Evolutionary conservation across 23 tunicate species (phyloP), one percentile per base, ranked within the genome.

Genomic region (Trididemnum miniatum): DNA sequence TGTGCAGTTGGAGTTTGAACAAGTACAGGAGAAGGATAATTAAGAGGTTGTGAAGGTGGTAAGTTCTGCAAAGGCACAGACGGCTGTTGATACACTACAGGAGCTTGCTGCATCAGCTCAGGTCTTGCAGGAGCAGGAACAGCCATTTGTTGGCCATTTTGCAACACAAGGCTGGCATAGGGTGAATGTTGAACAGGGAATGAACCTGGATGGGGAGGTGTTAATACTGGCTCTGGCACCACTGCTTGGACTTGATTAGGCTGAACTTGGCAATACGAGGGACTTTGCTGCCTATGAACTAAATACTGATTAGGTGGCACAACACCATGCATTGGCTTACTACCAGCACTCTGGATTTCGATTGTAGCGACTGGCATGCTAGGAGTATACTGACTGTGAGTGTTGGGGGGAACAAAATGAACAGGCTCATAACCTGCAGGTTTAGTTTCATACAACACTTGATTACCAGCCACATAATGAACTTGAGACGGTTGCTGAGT

Each of bases 191-290:
- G 79, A 22, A 35, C 26, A 28, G 76, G 59, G 9, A 35, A 34
- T 40, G 38, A n/a, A 31, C 31, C 4, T 2, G 59, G 67, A 71
- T 33, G 44, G 63, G 63, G 76, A 29, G 86, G 38, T 5, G 38
- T 12, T 32, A 67, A 32, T 12, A 73, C 59, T 37, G 79, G 59
- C 24, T 73, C 59, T 83, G 72, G 73, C 3, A 74, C 74, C 28
- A 62, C 22, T 18, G 81, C 35, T 1, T 73, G 78, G 0, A 80
- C 84, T 74, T 62, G 87, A 9, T 73, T 59, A 20, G 79, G 79
- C 29, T 38, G 79, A 9, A 69, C 9, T 25, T 73, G 79, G 12
- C 57, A 73, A 25, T 73, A 73, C 9, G 20, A 20, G 3, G 79
- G 79, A 2, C 18, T 37, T 24, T 37, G 59, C 32, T 73, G 79